Percentiles rank a stretch among this genome's conserved stretches.
phyloP scores from a whole-genome alignment of 2,113 vertebrate species.

The Anolis sagrei region DNA sequence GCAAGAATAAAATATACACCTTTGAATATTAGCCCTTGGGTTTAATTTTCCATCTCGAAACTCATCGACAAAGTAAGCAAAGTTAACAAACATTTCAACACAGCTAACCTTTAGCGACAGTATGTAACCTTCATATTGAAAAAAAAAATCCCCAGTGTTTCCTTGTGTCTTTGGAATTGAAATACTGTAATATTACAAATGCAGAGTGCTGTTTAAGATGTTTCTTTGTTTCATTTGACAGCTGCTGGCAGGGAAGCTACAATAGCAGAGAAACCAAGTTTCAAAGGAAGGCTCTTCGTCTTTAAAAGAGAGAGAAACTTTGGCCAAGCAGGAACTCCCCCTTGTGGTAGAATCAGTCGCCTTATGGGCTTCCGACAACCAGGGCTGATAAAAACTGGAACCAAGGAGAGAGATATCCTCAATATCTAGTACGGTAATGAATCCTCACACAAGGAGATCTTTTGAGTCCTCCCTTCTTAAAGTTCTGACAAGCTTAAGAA shows the following conservation, averaged over 20 bases:
- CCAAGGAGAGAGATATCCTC: not conserved
- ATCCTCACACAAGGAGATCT: conserved; percentile 1
- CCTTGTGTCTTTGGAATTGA: not conserved
- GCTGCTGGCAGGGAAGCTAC: conserved; percentile 38
- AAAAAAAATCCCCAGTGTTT: not conserved
- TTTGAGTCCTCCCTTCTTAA: not conserved
- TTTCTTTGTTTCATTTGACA: conserved; percentile 22
- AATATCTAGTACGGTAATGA: not conserved
- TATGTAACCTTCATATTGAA: not conserved
- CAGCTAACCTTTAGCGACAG: not conserved
- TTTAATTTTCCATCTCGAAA: not conserved
- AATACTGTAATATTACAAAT: not conserved
- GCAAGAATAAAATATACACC: no score
- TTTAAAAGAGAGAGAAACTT: conserved; percentile 55
- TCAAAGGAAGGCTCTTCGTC: conserved; percentile 22
- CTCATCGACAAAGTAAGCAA: not conserved
- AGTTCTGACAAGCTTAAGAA: conserved; percentile 23
- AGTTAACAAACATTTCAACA: not conserved
- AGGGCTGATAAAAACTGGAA: not conserved
- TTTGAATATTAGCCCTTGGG: no score
- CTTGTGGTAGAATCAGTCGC: conserved; percentile 67
- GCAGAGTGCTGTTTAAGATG: not conserved
- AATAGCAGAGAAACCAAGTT: conserved; percentile 58
- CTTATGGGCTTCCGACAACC: not conserved
- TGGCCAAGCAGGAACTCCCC: conserved; percentile 71